Evolutionary conservation across 2,113 vertebrate species (phyloP), one percentile per base, ranked within the genome.

Genomic region (Oryzias javanicus): DNA sequence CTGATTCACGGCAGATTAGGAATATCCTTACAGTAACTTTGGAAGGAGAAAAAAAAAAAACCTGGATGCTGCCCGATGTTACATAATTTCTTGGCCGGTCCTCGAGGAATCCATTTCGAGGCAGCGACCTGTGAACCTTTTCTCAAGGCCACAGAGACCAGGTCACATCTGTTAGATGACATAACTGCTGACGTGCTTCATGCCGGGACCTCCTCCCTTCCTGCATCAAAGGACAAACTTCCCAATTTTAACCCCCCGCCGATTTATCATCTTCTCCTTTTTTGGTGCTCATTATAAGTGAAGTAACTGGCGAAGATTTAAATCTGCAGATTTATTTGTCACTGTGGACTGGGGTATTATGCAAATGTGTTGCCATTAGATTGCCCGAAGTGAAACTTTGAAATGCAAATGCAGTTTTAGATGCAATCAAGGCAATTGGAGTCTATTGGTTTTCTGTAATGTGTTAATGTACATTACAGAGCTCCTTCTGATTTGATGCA

Each of bases 121-220:
- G 57, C 47, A 18, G 63, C 1, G 63, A 79, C 71, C 63, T 78
- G 60, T 64, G 72, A 72, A 67, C 70, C n/a, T 78, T 78, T 78
- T 64, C 62, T 74, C 27, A 5, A 13, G 56, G 63, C 60, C 57
- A 42, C 60, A 8, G 67, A 35, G 20, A 17, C 42, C 52, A 35
- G 55, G 50, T 74, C 63, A 56, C 76, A 80, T 78, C 84, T 82
- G 70, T 52, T 22, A 41, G 58, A 58, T 57, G 60, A 79, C 52
- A 54, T 74, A 46, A 49, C 24, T 0, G 4, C 4, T n/a, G 52
- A 52, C 3, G 5, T 25, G 25, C 14, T 72, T 66, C 45, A 20
- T 53, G 69, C 73, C 56, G 25, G 44, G 49, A 57, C 27, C 61
- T 61, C 63, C 73, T 79, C 68, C 71, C 44, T 59, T 81, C 76